Evolutionary conservation across 2,113 vertebrate genomes (phyloP).

Genomic region (Caloenas nicobarica): DNA sequence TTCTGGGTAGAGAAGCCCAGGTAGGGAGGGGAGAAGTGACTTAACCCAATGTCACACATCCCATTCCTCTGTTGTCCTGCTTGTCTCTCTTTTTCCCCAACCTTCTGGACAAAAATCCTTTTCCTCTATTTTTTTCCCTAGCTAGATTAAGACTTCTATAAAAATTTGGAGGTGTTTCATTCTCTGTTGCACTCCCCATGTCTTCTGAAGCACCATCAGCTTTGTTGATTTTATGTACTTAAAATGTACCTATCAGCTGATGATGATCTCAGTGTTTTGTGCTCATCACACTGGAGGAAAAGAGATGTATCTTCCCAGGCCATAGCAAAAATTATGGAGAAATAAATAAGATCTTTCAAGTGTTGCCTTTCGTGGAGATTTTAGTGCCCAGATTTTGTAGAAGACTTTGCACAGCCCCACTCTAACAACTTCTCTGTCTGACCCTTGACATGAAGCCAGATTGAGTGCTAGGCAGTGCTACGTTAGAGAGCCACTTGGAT

Average conservation of each 20-base stretch:
- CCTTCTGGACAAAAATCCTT: not conserved
- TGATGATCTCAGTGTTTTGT: not conserved
- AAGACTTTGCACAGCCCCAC: conserved; percentile 45
- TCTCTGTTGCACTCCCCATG: not conserved
- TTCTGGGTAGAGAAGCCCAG: not conserved
- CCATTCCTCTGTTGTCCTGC: not conserved
- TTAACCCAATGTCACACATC: not conserved
- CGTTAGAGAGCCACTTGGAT: conserved; percentile 37
- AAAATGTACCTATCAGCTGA: not conserved
- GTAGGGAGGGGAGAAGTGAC: not conserved
- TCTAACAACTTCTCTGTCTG: conserved; percentile 60
- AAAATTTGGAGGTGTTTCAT: not conserved
- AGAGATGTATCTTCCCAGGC: not conserved
- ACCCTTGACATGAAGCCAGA: conserved; percentile 61
- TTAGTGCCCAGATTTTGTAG: conserved; percentile 53
- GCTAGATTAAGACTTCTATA: not conserved
- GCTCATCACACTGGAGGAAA: not conserved
- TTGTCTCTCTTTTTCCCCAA: not conserved
- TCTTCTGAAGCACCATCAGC: not conserved
- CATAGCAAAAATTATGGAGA: not conserved
- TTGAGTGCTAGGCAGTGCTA: conserved; percentile 62
- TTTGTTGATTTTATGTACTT: not conserved
- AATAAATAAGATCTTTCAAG: conserved; percentile 36
- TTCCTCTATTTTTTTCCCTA: not conserved
- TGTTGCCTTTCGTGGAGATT: conserved; percentile 33